These are phyloP conservation scores for Plodia interpunctella DNA, from an alignment of 1,140 invertebrate species.

Conservation along the genomic window DNA sequence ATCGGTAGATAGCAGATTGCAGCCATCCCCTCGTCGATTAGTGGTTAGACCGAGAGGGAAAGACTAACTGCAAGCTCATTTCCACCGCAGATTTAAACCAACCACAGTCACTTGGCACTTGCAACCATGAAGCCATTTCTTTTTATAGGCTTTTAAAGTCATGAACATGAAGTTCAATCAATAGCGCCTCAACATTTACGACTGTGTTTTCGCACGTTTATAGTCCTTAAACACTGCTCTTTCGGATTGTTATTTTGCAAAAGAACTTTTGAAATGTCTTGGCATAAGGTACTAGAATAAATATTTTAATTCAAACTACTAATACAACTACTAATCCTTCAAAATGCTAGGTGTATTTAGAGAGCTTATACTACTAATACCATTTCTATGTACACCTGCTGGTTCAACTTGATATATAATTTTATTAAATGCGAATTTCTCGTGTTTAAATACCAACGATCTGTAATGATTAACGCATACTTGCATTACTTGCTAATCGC, in stretches of 20 bases:
- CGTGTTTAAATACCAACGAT: constrained; percentile 7
- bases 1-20: constrained; percentile 10
- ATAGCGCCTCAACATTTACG: background rate
- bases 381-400: too few species aligned
- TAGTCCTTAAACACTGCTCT: constrained; percentile 4
- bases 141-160: constrained; percentile 35
- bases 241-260: background rate
- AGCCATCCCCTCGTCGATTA: constrained; percentile 42
- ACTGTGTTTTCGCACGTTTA: constrained; percentile 3
- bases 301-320: too few species aligned
- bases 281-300: too few species aligned
- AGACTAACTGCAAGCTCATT: constrained; percentile 52
- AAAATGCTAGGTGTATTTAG: too few species aligned
- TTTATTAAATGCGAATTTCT: constrained; percentile 1
- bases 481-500: constrained; percentile 33
- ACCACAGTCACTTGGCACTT: constrained; percentile 49
- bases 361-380: too few species aligned
- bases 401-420: background rate
- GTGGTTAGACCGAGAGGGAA: constrained; percentile 44
- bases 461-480: constrained; percentile 15
- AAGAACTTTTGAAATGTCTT: background rate
- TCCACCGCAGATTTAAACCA: constrained; percentile 53
- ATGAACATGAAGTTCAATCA: constrained; percentile 21
- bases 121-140: constrained; percentile 13
- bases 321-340: too few species aligned